Base-by-base conservation (phyloP, 2,797 vertebrate genomes). In the Amblyraja radiata region DNA sequence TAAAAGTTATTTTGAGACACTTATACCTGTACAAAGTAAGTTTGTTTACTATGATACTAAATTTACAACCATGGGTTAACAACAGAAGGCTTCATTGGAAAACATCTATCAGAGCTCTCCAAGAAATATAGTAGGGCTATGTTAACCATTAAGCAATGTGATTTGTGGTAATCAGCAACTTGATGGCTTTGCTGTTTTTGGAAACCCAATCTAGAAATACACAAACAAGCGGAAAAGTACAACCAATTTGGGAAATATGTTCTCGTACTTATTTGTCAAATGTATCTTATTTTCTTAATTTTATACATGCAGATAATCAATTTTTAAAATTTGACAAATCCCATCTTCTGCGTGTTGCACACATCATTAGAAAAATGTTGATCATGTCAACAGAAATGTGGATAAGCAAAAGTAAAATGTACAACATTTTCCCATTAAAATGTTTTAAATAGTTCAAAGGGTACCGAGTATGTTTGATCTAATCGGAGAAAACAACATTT, bases 1-100 rank as follows among this genome's bases (percentile, higher is more conserved):
- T 10, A 76, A 92, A 74, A 14, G 28, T 46, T 11, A 68, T 54
- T 91, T 46, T 74, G 39, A 92, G 90, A 76, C 39, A 46, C 65
- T 91, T 91, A 18, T 18, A 74, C 23, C n/a, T n/a, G n/a, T n/a
- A n/a, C n/a, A 74, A 91, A 91, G 68, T n/a, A 68, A 91, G 68
- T 18, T 73, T 54, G 68, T 54, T 74, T 54, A 36, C 23, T 74
- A 54, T 73, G 39, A 74, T 91, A 13, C 36, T 91, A 54, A 91
- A 74, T 74, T 74, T 28, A 54, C 71, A 71, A 54, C 54, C 5
- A 92, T 28, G 39, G 71, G 39, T 74, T 54, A 92, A 11, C 36
- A 71, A 21, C 88, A 91, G 23, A 74, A 54, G 25, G 5, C 25
- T 4, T 92, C 90, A 92, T 25, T 74, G 90, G 25, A 92, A 91